These are phyloP conservation scores for Drosophila subsilvestris DNA, from an alignment of 2,888 invertebrate species.

Conservation along the genomic window DNA sequence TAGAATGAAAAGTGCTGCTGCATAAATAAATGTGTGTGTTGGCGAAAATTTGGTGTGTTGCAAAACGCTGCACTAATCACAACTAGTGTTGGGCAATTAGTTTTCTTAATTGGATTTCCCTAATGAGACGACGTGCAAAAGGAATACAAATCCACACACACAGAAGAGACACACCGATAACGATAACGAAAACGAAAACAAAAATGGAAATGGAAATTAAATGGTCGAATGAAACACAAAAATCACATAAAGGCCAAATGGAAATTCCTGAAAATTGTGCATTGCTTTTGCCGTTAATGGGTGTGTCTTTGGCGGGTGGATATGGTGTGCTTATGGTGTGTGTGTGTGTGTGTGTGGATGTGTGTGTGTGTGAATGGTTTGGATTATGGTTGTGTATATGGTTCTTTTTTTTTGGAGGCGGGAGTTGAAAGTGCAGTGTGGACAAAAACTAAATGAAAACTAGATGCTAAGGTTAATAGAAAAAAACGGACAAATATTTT, in stretches of 20 bases:
- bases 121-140: conserved; percentile 46
- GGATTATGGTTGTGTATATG: too few species aligned
- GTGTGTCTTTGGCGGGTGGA: background rate
- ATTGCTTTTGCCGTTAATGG: background rate
- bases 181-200: too few species aligned
- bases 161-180: conserved; percentile 21
- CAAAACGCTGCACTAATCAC: conserved; percentile 27
- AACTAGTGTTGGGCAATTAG: conserved; percentile 43
- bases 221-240: conserved; percentile 25
- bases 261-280: conserved; percentile 26
- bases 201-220: conserved; percentile 25
- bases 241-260: conserved; percentile 29
- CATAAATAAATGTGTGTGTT: conserved; percentile 10
- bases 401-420: background rate
- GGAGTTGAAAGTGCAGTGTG: conserved; percentile 45
- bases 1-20: conserved; percentile 26
- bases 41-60: conserved; percentile 29
- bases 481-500: conserved; percentile 61
- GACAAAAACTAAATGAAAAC: conserved; percentile 63
- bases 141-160: background rate
- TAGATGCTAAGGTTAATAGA: conserved; percentile 45
- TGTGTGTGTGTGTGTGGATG: conserved; percentile 35
- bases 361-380: conserved; percentile 13
- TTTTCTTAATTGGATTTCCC: conserved; percentile 21
- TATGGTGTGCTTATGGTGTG: conserved; percentile 16